These are phyloP conservation scores for Bergia puertoricense DNA, from an alignment of 92 coral and sea anemone genomes.

Conservation along the genomic window DNA sequence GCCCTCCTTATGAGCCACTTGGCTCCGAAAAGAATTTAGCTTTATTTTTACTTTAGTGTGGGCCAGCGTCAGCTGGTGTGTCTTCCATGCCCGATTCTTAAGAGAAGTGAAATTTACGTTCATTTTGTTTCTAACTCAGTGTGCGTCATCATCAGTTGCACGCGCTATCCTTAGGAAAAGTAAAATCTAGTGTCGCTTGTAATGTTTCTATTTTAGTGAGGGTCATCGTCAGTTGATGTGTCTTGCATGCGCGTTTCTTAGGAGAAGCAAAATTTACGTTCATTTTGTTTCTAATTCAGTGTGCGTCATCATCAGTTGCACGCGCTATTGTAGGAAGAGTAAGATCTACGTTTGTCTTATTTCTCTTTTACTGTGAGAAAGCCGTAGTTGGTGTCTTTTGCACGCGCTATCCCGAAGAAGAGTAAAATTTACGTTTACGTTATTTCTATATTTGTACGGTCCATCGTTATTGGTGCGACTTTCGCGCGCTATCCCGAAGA, in stretches of 20 bases:
- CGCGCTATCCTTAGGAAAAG: too few species aligned
- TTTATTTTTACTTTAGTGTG: too few species aligned
- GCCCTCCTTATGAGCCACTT: not conserved
- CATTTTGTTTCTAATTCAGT: too few species aligned
- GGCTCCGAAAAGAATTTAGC: not conserved
- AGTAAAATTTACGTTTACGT: too few species aligned
- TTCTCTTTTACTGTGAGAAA: not conserved
- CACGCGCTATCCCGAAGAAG: too few species aligned
- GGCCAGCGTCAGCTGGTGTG: not conserved
- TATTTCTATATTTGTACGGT: too few species aligned
- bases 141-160: not conserved
- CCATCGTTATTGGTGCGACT: too few species aligned
- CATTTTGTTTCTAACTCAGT: not conserved
- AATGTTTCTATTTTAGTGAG: too few species aligned
- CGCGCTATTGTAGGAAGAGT: not conserved
- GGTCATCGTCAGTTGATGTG: too few species aligned
- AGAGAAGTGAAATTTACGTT: not conserved
- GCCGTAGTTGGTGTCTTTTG: not conserved
- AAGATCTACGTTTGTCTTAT: not conserved
- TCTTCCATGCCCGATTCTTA: conserved; percentile 8
- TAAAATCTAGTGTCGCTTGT: too few species aligned
- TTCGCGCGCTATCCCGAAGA: not conserved
- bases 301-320: not conserved
- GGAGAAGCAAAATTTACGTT: too few species aligned
- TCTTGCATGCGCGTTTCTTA: too few species aligned